Percentiles rank a stretch among this genome's conserved stretches.
Conservation (phyloP, 2,113 vertebrate species). For the Lophochroa leadbeateri region DNA sequence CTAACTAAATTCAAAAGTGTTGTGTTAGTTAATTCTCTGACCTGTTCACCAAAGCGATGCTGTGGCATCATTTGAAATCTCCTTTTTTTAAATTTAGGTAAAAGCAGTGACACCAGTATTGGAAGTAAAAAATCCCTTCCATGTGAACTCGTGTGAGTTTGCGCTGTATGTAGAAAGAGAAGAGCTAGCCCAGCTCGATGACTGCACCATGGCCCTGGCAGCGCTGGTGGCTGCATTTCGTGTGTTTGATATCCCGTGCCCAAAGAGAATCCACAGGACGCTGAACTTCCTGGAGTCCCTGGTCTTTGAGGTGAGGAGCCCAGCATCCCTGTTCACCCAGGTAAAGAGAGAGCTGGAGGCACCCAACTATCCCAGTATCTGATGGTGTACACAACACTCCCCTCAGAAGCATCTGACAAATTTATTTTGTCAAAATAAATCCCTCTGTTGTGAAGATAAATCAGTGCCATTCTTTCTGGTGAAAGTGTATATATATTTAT, state of each 20-base stretch:
- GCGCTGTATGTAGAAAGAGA: constrained; percentile 65
- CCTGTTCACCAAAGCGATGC: background rate
- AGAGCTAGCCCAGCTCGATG: constrained; percentile 43
- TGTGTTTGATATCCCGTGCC: constrained; percentile 50
- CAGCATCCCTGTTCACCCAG: background rate
- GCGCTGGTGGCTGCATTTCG: constrained; percentile 62
- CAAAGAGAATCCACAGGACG: constrained; percentile 55
- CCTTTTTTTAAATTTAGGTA: constrained; percentile 30
- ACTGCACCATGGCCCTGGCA: constrained; percentile 62
- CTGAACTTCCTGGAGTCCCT: constrained; percentile 69
- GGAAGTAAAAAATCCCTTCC: constrained; percentile 73
- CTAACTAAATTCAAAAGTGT: background rate
- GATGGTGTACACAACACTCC: background rate
- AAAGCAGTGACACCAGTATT: constrained; percentile 56
- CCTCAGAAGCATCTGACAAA: background rate
- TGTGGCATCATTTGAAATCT: background rate
- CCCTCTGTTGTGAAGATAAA: background rate
- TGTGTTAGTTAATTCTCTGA: background rate
- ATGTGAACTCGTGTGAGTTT: constrained; percentile 21
- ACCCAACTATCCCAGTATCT: background rate
- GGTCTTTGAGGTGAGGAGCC: constrained; percentile 57
- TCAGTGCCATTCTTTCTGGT: background rate
- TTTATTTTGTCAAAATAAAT: background rate
- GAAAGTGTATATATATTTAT: background rate
- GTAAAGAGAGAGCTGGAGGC: background rate